Evolutionary conservation across 2,797 vertebrate genomes (phyloP), one percentile per base, ranked within the genome.

Genomic region (Poeciliopsis gracilis): DNA sequence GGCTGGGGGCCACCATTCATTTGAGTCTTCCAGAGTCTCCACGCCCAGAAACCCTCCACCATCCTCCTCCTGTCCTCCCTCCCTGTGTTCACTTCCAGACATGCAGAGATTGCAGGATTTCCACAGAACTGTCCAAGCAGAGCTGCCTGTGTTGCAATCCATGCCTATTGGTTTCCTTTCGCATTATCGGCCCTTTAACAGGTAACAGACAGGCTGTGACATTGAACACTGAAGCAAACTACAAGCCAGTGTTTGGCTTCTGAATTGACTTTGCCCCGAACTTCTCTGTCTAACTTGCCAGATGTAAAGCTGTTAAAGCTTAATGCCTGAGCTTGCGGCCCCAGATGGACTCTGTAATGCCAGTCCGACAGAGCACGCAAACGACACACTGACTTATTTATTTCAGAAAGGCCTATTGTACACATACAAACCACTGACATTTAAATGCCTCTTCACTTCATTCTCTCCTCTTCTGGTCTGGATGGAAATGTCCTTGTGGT

Each of bases 311-410:
- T 84, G 81, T 86, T 88, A 84, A 87, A 85, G 89, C 73, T 81
- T 75, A 59, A 83, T 74, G 86, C 78, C 38, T 78, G 84, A 87
- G 85, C 80, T 81, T 38, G 75, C 55, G 79, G 84, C 82, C 90
- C 89, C 94, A 92, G 87, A 92, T 92, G 92, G 91, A 92, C 93
- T 82, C 85, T 79, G 86, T 49, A 87, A 86, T 84, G 77, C 84
- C 73, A 72, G 78, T 86, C 82, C 79, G 92, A 89, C 76, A 73
- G n/a, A 80, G 77, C 77, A 73, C 51, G 80, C 77, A 86, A 84
- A 87, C 81, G 88, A 86, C 89, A 93, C 85, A 84, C 88, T 91
- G 87, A 90, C 85, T 89, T 90, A 93, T 92, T 93, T 92, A 81
- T 92, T 93, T 90, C 81, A 88, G 86, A 88, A 72, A 91, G 87